Percentiles rank a stretch among this genome's conserved stretches.
These are phyloP conservation scores for Drosophila fungiperda DNA, from an alignment of 2,888 invertebrate genomes.

Conservation along the genomic window DNA sequence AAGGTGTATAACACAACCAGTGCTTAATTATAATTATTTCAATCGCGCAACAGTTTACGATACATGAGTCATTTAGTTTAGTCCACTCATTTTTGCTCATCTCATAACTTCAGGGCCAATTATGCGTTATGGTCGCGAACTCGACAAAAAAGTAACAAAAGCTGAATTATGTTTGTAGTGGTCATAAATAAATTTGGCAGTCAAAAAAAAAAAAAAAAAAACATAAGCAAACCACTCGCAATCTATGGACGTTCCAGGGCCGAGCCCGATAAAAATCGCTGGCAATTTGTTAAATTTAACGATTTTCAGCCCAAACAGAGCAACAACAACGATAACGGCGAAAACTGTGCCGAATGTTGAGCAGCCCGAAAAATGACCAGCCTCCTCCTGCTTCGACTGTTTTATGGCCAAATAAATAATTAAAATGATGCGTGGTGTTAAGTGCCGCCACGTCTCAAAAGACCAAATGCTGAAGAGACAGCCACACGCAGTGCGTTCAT, in stretches of 20 bases:
- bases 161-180: conserved; percentile 68
- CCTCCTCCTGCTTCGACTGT: conserved; percentile 66
- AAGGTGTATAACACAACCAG: conserved; percentile 6
- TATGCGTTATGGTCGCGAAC: conserved; percentile 62
- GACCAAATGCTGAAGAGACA: conserved; percentile 32
- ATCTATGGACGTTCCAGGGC: conserved; percentile 72
- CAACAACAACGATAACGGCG: conserved; percentile 42
- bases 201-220: conserved; percentile 33
- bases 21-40: conserved; percentile 47
- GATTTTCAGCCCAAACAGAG: conserved; percentile 62
- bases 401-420: conserved; percentile 81
- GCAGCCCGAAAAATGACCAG: conserved; percentile 41
- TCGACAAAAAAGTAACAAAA: conserved; percentile 44
- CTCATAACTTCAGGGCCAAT: conserved; percentile 67
- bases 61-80: conserved; percentile 57
- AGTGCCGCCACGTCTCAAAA: conserved; percentile 69
- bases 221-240: conserved; percentile 37
- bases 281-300: conserved; percentile 82
- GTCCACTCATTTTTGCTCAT: conserved; percentile 19
- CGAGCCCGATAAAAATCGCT: conserved; percentile 77
- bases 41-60: conserved; percentile 34
- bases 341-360: conserved; percentile 72
- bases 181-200: conserved; percentile 73
- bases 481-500: conserved; percentile 75
- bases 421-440: conserved; percentile 80